These are phyloP conservation scores for Drosophila birchii DNA, from an alignment of 2,888 invertebrate species.

Conservation along the genomic window DNA sequence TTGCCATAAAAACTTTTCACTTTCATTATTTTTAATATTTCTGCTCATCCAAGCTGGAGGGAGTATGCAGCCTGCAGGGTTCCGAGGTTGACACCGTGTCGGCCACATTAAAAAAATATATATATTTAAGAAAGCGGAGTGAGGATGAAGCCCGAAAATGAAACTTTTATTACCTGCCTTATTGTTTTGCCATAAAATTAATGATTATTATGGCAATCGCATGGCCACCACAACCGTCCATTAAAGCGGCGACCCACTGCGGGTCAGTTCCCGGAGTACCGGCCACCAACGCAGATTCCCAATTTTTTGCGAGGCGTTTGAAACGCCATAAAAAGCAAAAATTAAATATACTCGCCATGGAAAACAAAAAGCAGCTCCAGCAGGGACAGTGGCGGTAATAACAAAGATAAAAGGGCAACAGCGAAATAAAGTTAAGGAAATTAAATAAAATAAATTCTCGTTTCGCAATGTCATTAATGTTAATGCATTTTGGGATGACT, in stretches of 20 bases:
- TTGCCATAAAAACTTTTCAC: constrained; percentile 70
- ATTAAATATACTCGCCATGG: constrained; percentile 56
- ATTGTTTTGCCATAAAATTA: constrained; percentile 80
- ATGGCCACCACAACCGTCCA: constrained; percentile 68
- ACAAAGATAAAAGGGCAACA: constrained; percentile 44
- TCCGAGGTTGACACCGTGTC: constrained; percentile 35
- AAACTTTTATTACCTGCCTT: constrained; percentile 80
- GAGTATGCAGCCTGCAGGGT: constrained; percentile 7
- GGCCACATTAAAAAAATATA: constrained; percentile 53
- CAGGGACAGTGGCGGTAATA: constrained; percentile 24
- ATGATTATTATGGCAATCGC: constrained; percentile 80
- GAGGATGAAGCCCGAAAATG: constrained; percentile 61
- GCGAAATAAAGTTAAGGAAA: constrained; percentile 53
- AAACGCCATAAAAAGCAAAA: constrained; percentile 65
- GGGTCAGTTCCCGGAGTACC: constrained; percentile 31
- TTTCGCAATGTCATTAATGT: constrained; percentile 71
- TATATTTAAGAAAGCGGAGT: constrained; percentile 2
- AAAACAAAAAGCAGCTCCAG: constrained; percentile 27
- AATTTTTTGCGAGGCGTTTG: constrained; percentile 48
- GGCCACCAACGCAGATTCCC: constrained; percentile 17
- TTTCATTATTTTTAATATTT: constrained; percentile 75
- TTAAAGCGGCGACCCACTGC: constrained; percentile 54
- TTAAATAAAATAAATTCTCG: constrained; percentile 71
- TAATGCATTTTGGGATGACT: constrained; percentile 50
- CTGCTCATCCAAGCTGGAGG: constrained; percentile 42